A percentile compares a stretch with the other conserved stretches of the same genome.
phyloP scores from a whole-genome alignment of 2,113 vertebrate species.

The Ailuropoda melanoleuca region DNA sequence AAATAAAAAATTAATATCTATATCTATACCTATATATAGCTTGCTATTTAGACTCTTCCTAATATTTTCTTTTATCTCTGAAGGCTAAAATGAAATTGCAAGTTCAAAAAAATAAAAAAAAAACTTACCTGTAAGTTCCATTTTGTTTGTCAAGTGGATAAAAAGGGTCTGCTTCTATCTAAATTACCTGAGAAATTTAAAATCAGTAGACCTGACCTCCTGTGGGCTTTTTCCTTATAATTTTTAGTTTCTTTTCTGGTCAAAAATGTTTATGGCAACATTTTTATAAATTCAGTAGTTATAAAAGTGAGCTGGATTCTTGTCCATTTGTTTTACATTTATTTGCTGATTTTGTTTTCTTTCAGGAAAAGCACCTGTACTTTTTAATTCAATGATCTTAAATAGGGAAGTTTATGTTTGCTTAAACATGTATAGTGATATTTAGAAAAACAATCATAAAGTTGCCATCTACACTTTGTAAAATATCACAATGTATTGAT shows the following conservation, averaged over 20 bases:
- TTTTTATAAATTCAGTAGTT: background rate
- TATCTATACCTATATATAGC: background rate
- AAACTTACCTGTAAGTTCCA: background rate
- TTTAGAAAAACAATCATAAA: background rate
- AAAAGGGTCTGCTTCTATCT: background rate
- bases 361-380: background rate
- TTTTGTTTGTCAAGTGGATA: background rate
- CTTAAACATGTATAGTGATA: background rate
- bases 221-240: background rate
- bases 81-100: background rate
- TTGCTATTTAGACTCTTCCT: background rate
- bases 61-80: background rate
- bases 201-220: background rate
- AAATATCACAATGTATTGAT: background rate
- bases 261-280: background rate
- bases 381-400: background rate
- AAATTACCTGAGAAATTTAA: background rate
- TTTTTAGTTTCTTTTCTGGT: background rate
- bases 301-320: background rate
- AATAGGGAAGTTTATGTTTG: background rate
- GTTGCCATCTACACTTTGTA: background rate
- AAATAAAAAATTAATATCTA: background rate
- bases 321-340: background rate
- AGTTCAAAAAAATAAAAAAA: background rate
- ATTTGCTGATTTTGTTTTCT: background rate